Evolutionary conservation across 2,888 invertebrate species (phyloP).

Genomic region (Athripsodes cinereus): DNA sequence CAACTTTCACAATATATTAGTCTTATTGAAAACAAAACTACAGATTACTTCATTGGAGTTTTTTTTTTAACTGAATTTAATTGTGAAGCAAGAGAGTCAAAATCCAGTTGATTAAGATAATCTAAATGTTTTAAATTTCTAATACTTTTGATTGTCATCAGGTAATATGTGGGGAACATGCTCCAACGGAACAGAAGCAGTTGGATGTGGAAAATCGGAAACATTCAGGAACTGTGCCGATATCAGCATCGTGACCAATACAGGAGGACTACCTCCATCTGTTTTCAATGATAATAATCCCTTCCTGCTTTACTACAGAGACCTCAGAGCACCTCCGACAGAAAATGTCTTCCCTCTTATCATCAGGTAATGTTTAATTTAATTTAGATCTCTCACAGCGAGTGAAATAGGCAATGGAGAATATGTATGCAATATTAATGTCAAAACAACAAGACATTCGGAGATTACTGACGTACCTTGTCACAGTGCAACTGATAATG

Average conservation of each 20-base stretch:
- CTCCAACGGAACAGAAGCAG: conserved; percentile 76
- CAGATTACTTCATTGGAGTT: background rate
- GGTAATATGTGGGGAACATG: conserved; percentile 91
- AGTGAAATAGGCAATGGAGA: too few relatives aligned
- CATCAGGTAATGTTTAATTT: conserved; percentile 59
- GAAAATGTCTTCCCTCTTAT: conserved; percentile 67
- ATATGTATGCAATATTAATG: too few relatives aligned
- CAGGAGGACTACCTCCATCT: conserved; percentile 65
- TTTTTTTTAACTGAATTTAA: too few relatives aligned
- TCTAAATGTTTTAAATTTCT: background rate
- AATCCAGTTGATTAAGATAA: too few relatives aligned
- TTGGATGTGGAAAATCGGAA: conserved; percentile 86
- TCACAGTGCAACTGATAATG: too few relatives aligned
- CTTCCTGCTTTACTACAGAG: conserved; percentile 70
- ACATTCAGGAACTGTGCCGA: conserved; percentile 90
- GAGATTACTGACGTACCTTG: too few relatives aligned
- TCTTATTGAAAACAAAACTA: too few relatives aligned
- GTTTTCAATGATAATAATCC: conserved; percentile 57
- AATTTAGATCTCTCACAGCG: too few relatives aligned
- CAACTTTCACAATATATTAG: too few relatives aligned
- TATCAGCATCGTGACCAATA: conserved; percentile 73
- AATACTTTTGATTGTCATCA: conserved; percentile 31
- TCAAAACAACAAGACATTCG: too few relatives aligned
- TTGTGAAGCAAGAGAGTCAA: too few relatives aligned
- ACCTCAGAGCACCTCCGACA: conserved; percentile 54